Percentiles rank a stretch among this genome's conserved stretches.
These are phyloP conservation scores for Galagoides demidoff DNA, from an alignment of 2,797 vertebrate genomes.

Conservation along the genomic window DNA sequence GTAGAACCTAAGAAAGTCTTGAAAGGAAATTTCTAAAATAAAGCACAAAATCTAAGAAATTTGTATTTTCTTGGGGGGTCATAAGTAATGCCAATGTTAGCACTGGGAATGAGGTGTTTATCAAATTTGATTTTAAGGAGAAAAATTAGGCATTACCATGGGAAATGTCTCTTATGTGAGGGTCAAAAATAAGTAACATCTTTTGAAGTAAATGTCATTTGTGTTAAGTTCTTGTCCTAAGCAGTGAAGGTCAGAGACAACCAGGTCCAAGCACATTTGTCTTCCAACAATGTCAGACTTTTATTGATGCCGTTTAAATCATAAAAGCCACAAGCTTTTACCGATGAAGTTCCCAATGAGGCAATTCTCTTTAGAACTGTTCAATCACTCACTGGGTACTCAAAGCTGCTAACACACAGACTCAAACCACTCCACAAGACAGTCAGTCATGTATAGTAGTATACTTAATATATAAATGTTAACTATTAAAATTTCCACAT, in stretches of 20 bases:
- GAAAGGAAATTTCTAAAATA: conserved; percentile 54
- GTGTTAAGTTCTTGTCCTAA: not conserved
- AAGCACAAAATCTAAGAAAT: not conserved
- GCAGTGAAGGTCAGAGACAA: not conserved
- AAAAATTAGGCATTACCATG: conserved; percentile 44
- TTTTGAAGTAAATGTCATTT: conserved; percentile 14
- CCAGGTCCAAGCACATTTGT: not conserved
- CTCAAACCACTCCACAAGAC: not conserved
- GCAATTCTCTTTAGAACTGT: not conserved
- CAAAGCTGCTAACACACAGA: not conserved
- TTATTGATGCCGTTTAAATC: not conserved
- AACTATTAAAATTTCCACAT: not conserved
- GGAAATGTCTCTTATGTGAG: not conserved
- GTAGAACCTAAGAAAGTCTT: not conserved
- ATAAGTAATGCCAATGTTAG: not conserved
- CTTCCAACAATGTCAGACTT: not conserved
- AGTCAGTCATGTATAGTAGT: not conserved
- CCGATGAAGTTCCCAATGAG: not conserved
- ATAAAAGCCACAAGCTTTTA: not conserved
- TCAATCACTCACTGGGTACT: not conserved
- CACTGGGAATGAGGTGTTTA: not conserved
- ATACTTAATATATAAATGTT: not conserved
- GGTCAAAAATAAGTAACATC: not conserved
- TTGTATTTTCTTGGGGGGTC: conserved; percentile 28
- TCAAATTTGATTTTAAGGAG: conserved; percentile 52